These are phyloP conservation scores for Pseudomyrmex concolor DNA, from an alignment of 1,140 invertebrate species.

Conservation along the genomic window DNA sequence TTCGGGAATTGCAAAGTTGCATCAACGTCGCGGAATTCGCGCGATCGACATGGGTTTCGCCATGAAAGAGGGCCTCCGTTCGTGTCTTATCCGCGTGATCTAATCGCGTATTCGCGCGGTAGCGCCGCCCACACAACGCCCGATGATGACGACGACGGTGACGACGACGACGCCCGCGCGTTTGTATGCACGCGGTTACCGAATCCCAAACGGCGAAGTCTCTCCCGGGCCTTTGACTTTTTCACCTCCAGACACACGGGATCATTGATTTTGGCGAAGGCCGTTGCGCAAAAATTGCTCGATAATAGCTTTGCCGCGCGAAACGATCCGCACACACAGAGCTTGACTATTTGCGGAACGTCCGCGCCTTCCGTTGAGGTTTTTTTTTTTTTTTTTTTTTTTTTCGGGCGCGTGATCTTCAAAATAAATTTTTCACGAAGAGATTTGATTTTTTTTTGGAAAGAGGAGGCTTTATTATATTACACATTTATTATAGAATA, in stretches of 20 bases:
- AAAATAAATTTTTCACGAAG: neutral
- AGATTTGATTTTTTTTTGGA: too few relatives aligned
- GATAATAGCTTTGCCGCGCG: neutral
- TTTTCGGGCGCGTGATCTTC: neutral
- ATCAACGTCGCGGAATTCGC: constrained; percentile 59
- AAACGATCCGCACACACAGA: neutral
- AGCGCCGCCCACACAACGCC: constrained; percentile 28
- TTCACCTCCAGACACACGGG: constrained; percentile 73
- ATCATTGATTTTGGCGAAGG: constrained; percentile 68
- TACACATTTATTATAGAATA: too few relatives aligned
- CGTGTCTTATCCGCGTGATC: constrained; percentile 55
- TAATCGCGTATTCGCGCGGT: constrained; percentile 53
- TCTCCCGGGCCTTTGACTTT: constrained; percentile 66
- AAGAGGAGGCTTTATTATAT: too few relatives aligned
- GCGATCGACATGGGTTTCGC: neutral
- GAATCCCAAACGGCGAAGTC: constrained; percentile 41
- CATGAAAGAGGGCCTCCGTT: neutral
- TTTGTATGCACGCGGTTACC: constrained; percentile 57
- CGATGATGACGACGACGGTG: too few relatives aligned
- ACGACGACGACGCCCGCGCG: neutral
- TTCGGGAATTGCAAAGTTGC: constrained; percentile 1
- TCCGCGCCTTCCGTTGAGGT: neutral
- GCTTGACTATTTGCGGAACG: constrained; percentile 28
- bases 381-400: constrained; percentile 18
- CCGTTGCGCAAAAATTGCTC: constrained; percentile 41